Base-by-base conservation (phyloP, 2,888 invertebrate genomes). In the Nomada goodeniana region DNA sequence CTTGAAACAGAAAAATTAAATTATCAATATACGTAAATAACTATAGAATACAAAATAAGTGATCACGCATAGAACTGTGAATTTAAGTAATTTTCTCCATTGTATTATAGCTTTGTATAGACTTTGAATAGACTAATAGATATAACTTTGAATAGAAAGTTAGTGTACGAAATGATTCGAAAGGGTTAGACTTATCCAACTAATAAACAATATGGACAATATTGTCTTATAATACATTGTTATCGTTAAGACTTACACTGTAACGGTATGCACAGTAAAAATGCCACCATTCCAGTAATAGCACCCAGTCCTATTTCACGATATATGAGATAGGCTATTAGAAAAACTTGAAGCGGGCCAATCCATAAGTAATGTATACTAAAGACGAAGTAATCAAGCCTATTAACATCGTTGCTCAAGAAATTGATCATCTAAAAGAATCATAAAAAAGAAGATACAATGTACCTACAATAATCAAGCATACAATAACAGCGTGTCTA, bases 341-440 rank as follows among this genome's bases (percentile, higher is more conserved):
- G 95, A 78, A 96, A 74, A n/a, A 96, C 95, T 91, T 97, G 96
- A 11, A 96, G 84, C 0, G 97, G 97, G 29, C 96, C 96, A 76
- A 97, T 95, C 96, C 97, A 96, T 20, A 97, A 94, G 89, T 96
- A 97, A 91, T 97, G 97, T 0, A 96, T 93, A 89, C 96, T 96
- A 23, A 96, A 92, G 1, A 96, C 95, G 10, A 96, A 96, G 83
- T 96, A 95, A 91, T 97, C 97, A 90, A 97, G 96, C 84, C 97
- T 95, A 86, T 96, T 96, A 1, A 97, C 97, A 90, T 97, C 97
- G 87, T 97, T 97, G 29, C 97, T 96, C 94, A 97, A 94, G 18
- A 96, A 91, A 90, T 96, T 96, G 0, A 96, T 94, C 23, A 96
- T 95, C 85, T 95, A 92, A 74, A 89, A 89, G n/a, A 61, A 52